Conservation (phyloP, 2,797 vertebrate genomes). For the Allobates femoralis region DNA sequence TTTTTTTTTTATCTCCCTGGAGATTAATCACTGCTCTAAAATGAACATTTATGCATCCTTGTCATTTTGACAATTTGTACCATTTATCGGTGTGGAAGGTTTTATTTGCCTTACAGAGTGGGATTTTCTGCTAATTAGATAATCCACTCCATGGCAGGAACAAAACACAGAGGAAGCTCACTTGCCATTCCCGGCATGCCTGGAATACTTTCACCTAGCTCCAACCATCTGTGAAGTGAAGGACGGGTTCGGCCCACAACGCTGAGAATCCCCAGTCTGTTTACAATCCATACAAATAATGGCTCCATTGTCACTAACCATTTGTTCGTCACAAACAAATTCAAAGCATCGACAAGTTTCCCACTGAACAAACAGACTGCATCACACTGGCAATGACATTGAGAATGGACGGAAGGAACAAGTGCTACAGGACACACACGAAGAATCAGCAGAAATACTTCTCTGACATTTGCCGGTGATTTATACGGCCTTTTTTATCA, state of each 20-base stretch:
- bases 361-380: conserved; percentile 40
- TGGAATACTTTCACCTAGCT: conserved; percentile 55
- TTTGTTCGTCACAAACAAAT: conserved; percentile 45
- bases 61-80: neutral
- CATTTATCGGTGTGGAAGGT: neutral
- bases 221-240: conserved; percentile 56
- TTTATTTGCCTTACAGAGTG: conserved; percentile 19
- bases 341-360: conserved; percentile 35
- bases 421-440: conserved; percentile 53
- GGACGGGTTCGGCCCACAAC: conserved; percentile 24
- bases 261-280: conserved; percentile 35
- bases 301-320: conserved; percentile 33
- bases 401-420: conserved; percentile 27
- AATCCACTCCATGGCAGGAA: conserved; percentile 18
- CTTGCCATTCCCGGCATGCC: conserved; percentile 56
- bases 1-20: too few relatives aligned
- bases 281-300: conserved; percentile 33
- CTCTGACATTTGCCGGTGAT: conserved; percentile 21
- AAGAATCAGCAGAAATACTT: conserved; percentile 24
- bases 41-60: neutral
- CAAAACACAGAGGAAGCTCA: conserved; percentile 42
- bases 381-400: conserved; percentile 48
- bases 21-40: too few relatives aligned
- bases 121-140: conserved; percentile 36
- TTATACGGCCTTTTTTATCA: conserved; percentile 32